Evolutionary conservation across 2,888 invertebrate genomes (phyloP).

Genomic region (Himalopsyche tibetana): DNA sequence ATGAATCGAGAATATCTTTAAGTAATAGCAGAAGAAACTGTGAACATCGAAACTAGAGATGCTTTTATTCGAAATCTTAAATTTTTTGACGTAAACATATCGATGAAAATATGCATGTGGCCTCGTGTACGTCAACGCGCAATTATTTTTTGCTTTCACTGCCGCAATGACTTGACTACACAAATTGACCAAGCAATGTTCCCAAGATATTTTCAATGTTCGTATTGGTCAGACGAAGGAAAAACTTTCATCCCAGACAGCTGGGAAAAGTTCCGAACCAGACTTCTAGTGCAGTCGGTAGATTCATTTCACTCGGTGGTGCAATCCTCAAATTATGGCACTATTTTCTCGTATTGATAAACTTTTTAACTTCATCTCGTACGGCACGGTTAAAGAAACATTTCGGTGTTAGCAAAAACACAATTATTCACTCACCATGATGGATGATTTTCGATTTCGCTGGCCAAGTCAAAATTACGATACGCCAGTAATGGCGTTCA

Average conservation of each 20-base stretch:
- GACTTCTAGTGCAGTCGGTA: slow-evolving; percentile 44
- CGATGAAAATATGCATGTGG: slow-evolving; percentile 31
- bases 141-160: slow-evolving; percentile 47
- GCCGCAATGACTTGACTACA: neutral
- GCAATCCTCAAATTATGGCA: slow-evolving; percentile 49
- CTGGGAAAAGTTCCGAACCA: slow-evolving; percentile 46
- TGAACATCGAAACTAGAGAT: neutral
- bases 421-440: slow-evolving; percentile 82
- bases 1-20: slow-evolving; percentile 10
- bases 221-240: neutral
- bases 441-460: slow-evolving; percentile 90
- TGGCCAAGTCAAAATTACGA: slow-evolving; percentile 83
- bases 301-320: slow-evolving; percentile 58
- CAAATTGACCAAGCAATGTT: slow-evolving; percentile 18
- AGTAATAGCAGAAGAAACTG: neutral
- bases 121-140: slow-evolving; percentile 61
- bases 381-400: slow-evolving; percentile 41
- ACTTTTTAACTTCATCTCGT: slow-evolving; percentile 31
- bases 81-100: slow-evolving; percentile 60
- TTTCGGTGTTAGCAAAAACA: slow-evolving; percentile 68
- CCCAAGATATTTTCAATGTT: neutral
- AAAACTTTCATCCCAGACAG: slow-evolving; percentile 48
- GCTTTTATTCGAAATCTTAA: neutral
- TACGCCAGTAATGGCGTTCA: slow-evolving; percentile 94
- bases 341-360: slow-evolving; percentile 12